Percentiles rank a stretch among this genome's conserved stretches.
phyloP scores from a whole-genome alignment of 1,140 invertebrate genomes.

The Ruditapes philippinarum region DNA sequence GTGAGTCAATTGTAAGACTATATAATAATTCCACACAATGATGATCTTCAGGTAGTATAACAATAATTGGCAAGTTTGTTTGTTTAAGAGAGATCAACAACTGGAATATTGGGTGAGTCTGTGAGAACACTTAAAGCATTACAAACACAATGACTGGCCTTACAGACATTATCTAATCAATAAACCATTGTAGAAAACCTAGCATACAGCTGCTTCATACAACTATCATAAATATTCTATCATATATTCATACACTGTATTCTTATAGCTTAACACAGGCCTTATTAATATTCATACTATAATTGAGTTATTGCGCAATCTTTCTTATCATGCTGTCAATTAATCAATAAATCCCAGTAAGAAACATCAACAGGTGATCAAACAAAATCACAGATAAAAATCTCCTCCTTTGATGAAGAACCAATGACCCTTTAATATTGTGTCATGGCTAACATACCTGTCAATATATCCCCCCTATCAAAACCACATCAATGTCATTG shows the following conservation, averaged over 20 bases:
- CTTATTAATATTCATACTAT: constrained; percentile 38
- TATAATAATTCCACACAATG: background rate
- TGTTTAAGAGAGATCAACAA: constrained; percentile 6
- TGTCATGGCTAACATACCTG: background rate
- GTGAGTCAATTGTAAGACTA: background rate
- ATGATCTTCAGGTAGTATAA: background rate
- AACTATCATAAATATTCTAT: constrained; percentile 32
- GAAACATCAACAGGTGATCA: constrained; percentile 39
- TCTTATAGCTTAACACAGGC: background rate
- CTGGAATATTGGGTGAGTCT: background rate
- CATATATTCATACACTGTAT: background rate
- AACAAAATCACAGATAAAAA: background rate
- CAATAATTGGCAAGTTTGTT: background rate
- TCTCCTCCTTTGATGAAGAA: constrained; percentile 1
- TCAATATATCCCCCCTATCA: background rate
- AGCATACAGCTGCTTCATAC: background rate
- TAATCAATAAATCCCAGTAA: constrained; percentile 14
- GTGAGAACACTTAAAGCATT: background rate
- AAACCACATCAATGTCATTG: too few relatives aligned
- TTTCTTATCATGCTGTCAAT: constrained; percentile 22
- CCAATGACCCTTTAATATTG: background rate
- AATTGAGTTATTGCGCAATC: constrained; percentile 32
- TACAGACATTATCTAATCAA: constrained; percentile 41
- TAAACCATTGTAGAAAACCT: constrained; percentile 31
- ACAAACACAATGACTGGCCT: constrained; percentile 19